phyloP scores from a whole-genome alignment of 2,797 vertebrate species.

The Dromococcyx pavoninus region DNA sequence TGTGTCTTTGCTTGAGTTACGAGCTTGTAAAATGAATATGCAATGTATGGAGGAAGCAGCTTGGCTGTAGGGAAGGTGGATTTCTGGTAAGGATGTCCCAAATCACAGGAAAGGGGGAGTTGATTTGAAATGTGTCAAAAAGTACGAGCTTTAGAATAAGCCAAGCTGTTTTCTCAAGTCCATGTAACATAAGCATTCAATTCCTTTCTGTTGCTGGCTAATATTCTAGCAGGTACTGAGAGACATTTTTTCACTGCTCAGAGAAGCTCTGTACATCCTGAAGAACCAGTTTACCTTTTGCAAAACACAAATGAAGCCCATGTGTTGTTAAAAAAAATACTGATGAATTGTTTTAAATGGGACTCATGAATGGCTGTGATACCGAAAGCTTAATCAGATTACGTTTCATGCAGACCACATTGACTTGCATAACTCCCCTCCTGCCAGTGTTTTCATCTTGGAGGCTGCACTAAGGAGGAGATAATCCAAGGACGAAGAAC shows the following conservation, averaged over 20 bases:
- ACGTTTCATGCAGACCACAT: not conserved
- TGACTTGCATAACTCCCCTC: not conserved
- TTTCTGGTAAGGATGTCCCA: not conserved
- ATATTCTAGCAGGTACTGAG: not conserved
- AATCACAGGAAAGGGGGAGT: not conserved
- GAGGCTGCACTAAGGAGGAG: not conserved
- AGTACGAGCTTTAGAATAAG: not conserved
- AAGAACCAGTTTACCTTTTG: not conserved
- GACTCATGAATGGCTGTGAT: no score
- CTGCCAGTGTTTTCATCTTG: not conserved
- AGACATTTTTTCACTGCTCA: not conserved
- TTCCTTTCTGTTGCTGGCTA: not conserved
- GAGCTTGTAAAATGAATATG: not conserved
- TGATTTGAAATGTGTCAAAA: not conserved
- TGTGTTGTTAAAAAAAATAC: not conserved
- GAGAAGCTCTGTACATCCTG: not conserved
- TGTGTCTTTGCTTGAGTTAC: not conserved
- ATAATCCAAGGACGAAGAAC: not conserved
- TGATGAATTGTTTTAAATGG: not conserved
- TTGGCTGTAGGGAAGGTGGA: not conserved
- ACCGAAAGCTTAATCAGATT: not conserved
- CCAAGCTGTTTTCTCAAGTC: not conserved
- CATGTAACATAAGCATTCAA: not conserved
- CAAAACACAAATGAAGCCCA: not conserved
- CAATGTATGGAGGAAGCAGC: not conserved